Conservation (phyloP, 2,888 invertebrate genomes). For the Oscheius myriophilus region DNA sequence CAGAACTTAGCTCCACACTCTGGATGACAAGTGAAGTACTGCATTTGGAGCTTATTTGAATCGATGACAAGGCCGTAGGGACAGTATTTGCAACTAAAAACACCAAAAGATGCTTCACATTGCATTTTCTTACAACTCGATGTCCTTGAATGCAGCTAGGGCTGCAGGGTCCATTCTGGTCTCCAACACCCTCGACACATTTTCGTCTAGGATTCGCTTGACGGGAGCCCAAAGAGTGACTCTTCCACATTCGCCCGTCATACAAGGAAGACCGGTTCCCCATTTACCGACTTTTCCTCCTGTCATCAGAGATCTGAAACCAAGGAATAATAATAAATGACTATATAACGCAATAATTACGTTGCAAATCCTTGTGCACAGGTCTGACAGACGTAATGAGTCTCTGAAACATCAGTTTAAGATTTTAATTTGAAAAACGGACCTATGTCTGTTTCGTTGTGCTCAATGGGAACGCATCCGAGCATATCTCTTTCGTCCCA, state of each 20-base stretch:
- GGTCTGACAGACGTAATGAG: background rate
- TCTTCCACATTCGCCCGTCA: background rate
- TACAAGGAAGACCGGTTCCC: background rate
- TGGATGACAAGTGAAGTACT: background rate
- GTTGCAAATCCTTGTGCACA: background rate
- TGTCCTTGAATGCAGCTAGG: background rate
- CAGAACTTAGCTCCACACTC: background rate
- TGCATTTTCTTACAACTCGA: background rate
- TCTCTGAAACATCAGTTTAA: background rate
- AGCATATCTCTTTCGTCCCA: constrained; percentile 4
- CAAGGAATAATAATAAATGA: too few species aligned
- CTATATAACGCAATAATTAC: too few species aligned
- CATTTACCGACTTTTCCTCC: background rate
- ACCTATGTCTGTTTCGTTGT: background rate
- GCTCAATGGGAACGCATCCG: background rate
- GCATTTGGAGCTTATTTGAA: background rate
- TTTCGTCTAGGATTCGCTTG: background rate
- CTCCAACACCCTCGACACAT: background rate
- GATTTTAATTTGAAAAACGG: background rate
- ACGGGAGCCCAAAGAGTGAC: background rate
- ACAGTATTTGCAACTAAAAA: constrained; percentile 2
- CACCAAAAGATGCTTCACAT: background rate
- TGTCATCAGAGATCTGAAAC: background rate
- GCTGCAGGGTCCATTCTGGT: background rate
- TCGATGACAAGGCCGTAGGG: background rate